Conservation (phyloP, 2,797 vertebrate species). For the Enteromius paludinosus region DNA sequence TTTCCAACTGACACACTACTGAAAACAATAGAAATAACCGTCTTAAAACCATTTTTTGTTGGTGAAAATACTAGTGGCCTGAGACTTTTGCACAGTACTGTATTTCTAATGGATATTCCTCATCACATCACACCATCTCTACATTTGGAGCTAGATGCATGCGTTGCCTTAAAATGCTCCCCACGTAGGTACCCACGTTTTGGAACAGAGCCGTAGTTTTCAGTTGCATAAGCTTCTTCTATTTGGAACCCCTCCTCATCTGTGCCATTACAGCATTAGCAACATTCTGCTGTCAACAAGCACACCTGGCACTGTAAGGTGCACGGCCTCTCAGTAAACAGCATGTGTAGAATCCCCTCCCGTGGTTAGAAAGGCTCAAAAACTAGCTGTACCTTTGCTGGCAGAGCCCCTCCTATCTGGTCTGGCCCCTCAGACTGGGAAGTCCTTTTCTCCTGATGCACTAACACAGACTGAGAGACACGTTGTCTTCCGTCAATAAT, state of each 20-base stretch:
- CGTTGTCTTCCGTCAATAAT: conserved; percentile 65
- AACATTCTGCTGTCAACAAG: conserved; percentile 55
- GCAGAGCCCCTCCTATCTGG: conserved; percentile 71
- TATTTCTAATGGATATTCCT: neutral
- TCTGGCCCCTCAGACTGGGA: conserved; percentile 72
- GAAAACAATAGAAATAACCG: too few relatives aligned
- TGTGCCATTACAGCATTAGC: conserved; percentile 35
- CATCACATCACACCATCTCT: neutral
- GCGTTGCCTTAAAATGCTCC: neutral
- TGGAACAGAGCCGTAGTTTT: conserved; percentile 24
- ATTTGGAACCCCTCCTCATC: conserved; percentile 23
- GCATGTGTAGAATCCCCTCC: conserved; percentile 56
- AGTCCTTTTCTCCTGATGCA: conserved; percentile 71
- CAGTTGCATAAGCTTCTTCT: neutral
- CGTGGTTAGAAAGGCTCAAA: conserved; percentile 63
- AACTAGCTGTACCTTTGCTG: conserved; percentile 70
- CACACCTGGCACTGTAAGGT: conserved; percentile 45
- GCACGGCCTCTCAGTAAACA: conserved; percentile 59
- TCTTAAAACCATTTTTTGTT: too few relatives aligned
- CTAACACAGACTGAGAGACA: conserved; percentile 73
- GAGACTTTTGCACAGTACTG: too few relatives aligned
- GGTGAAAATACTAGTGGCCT: too few relatives aligned
- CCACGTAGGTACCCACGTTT: neutral
- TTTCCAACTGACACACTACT: too few relatives aligned
- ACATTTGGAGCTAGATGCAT: neutral